A percentile compares a stretch with the other conserved stretches of the same genome.
Evolutionary conservation across 2,113 vertebrate species (phyloP).

Genomic region (Columbina picui): DNA sequence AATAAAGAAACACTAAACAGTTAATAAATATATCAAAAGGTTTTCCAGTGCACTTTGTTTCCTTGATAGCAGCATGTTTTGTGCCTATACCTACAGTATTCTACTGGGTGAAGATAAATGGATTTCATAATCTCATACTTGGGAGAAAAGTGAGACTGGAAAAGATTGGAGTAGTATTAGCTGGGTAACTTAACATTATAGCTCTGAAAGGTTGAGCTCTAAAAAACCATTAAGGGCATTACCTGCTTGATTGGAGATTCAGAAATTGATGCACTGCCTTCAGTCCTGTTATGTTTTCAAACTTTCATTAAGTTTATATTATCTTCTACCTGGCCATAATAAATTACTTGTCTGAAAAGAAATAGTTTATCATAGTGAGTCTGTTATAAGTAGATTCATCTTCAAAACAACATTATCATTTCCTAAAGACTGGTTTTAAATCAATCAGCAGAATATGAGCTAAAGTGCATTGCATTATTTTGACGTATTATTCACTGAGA

Average conservation of each 20-base stretch:
- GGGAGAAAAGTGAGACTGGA: slow-evolving; percentile 42
- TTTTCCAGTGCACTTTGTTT: slow-evolving; percentile 12
- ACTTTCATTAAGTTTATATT: slow-evolving; percentile 75
- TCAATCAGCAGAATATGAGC: slow-evolving; percentile 49
- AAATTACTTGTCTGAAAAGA: slow-evolving; percentile 61
- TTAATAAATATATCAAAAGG: slow-evolving; percentile 1
- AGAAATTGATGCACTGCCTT: slow-evolving; percentile 71
- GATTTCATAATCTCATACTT: slow-evolving; percentile 65
- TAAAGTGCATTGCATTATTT: slow-evolving; percentile 39
- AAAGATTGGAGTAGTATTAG: neutral
- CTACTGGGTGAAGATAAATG: slow-evolving; percentile 57
- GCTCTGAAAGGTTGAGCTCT: slow-evolving; percentile 44
- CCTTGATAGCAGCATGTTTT: slow-evolving; percentile 25
- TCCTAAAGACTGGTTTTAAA: slow-evolving; percentile 71
- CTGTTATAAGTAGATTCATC: slow-evolving; percentile 71
- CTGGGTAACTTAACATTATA: slow-evolving; percentile 44
- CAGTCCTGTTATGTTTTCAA: slow-evolving; percentile 66
- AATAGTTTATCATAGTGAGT: slow-evolving; percentile 48
- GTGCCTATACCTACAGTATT: neutral
- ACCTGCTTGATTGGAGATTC: slow-evolving; percentile 58
- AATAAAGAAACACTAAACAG: neutral
- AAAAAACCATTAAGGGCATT: slow-evolving; percentile 51
- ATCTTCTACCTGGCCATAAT: slow-evolving; percentile 67
- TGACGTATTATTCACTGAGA: slow-evolving; percentile 56
- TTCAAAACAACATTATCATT: slow-evolving; percentile 67